Evolutionary conservation across 2,888 invertebrate genomes (phyloP).

Genomic region (Drosophila koepferae): DNA sequence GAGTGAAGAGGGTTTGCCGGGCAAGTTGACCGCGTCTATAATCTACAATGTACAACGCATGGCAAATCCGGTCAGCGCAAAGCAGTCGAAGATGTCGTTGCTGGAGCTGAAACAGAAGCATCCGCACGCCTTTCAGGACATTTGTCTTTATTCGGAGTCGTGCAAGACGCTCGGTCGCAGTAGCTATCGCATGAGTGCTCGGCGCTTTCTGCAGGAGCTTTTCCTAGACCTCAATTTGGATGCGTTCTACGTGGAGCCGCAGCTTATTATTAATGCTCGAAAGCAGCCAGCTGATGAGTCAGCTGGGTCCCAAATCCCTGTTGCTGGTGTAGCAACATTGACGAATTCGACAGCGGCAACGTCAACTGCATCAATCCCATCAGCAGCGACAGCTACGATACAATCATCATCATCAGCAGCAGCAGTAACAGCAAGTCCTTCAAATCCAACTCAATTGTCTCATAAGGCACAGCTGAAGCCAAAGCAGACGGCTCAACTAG

Average conservation of each 20-base stretch:
- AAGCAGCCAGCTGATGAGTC: constrained; percentile 60
- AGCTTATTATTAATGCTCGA: constrained; percentile 84
- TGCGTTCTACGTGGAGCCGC: constrained; percentile 86
- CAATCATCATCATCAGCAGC: not conserved
- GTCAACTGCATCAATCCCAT: not conserved
- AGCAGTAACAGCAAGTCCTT: not conserved
- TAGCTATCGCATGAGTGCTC: constrained; percentile 92
- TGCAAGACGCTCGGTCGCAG: constrained; percentile 91
- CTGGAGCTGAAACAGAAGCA: constrained; percentile 91
- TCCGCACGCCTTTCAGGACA: constrained; percentile 91
- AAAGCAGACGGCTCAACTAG: constrained; percentile 82
- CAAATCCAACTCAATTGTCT: constrained; percentile 29
- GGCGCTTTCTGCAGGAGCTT: constrained; percentile 96
- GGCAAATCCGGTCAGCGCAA: constrained; percentile 92
- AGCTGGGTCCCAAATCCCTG: not conserved
- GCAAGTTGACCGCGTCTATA: constrained; percentile 85
- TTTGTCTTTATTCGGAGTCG: constrained; percentile 97
- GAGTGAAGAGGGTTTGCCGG: constrained; percentile 84
- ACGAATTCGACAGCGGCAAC: constrained; percentile 1
- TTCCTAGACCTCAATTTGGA: constrained; percentile 94
- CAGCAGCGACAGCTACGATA: not conserved
- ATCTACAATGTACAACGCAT: constrained; percentile 90
- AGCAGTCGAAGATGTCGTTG: constrained; percentile 92
- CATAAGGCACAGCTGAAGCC: constrained; percentile 81
- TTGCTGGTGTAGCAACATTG: not conserved